phyloP scores from a whole-genome alignment of 2,113 vertebrate species.

The Caracal caracal region DNA sequence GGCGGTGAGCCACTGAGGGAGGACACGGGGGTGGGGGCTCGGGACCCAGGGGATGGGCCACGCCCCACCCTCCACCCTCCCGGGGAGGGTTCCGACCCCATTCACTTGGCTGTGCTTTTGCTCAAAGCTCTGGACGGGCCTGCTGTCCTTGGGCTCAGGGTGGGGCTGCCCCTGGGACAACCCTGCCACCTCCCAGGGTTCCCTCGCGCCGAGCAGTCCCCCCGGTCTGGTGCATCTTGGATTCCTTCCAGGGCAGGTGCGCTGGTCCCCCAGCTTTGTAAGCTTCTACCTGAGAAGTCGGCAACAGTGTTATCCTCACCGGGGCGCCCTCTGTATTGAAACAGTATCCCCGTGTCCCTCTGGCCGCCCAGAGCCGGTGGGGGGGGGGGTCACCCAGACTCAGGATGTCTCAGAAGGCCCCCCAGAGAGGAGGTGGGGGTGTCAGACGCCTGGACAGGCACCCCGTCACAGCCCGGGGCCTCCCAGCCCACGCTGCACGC shows the following conservation, averaged over 20 bases:
- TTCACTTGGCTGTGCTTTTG: background rate
- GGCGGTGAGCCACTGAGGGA: fast-evolving
- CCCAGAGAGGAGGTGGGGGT: fast-evolving
- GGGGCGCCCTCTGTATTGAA: fast-evolving
- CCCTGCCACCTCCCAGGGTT: background rate
- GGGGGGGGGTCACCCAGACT: too few species aligned
- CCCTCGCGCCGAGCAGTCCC: background rate
- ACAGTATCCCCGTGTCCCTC: background rate
- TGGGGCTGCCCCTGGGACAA: too few species aligned
- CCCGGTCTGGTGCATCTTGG: background rate
- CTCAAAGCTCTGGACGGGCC: background rate
- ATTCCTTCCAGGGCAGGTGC: background rate
- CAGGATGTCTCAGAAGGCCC: background rate
- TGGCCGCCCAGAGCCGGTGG: background rate
- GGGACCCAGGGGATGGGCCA: background rate
- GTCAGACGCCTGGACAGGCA: background rate
- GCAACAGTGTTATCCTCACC: background rate
- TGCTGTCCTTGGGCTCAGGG: too few species aligned
- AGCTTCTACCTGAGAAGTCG: background rate
- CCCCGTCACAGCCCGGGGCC: background rate
- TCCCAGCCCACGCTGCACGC: fast-evolving
- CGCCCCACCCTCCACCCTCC: background rate
- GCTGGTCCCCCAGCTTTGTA: background rate
- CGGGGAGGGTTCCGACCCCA: background rate
- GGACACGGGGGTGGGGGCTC: background rate